These are phyloP conservation scores for Glyptemys insculpta DNA, from an alignment of 2,797 vertebrate species.

Conservation along the genomic window DNA sequence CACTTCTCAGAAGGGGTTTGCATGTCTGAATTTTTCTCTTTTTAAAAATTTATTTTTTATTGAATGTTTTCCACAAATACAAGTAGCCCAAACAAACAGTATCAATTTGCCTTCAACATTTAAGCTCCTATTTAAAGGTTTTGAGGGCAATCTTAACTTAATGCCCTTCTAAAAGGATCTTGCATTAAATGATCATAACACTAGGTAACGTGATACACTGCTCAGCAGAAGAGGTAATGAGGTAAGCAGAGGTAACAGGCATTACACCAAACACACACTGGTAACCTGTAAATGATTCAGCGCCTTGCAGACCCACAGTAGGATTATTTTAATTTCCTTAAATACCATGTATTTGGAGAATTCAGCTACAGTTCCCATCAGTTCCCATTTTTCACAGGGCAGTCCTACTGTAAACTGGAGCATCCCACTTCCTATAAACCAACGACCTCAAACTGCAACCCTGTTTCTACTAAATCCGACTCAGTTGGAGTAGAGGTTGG, in stretches of 20 bases:
- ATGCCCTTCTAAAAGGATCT: not conserved
- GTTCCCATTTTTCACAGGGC: not conserved
- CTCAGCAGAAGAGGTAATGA: not conserved
- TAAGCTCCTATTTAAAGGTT: not conserved
- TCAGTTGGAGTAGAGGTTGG: accelerated
- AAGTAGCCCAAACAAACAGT: not conserved
- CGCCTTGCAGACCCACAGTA: not conserved
- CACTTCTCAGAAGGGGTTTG: not conserved
- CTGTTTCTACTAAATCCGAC: not conserved
- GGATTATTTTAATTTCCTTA: not conserved
- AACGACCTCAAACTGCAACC: too few species aligned
- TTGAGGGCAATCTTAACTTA: not conserved
- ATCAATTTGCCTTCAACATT: not conserved
- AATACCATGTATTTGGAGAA: not conserved
- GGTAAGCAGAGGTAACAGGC: not conserved
- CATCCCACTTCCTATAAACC: not conserved
- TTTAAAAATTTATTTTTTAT: not conserved
- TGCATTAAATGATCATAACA: not conserved
- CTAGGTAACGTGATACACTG: not conserved
- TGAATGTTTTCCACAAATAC: not conserved
- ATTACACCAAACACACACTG: not conserved
- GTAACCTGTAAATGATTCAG: not conserved
- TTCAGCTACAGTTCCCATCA: accelerated
- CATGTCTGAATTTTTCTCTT: not conserved
- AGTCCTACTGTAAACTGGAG: not conserved